Conservation (phyloP, 2,113 vertebrate species). For the Theristicus caerulescens region DNA sequence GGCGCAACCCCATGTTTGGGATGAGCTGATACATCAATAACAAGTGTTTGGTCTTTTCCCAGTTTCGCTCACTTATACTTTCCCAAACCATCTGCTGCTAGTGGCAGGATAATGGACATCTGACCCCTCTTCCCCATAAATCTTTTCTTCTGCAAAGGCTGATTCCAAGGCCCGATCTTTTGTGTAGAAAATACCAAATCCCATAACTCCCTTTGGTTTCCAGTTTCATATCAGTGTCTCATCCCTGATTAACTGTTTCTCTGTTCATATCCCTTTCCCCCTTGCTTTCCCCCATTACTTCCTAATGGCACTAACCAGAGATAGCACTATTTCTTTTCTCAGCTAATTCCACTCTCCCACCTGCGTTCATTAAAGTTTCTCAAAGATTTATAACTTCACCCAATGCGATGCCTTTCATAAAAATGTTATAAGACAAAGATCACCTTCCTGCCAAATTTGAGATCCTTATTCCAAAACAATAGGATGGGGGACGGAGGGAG, state of each 20-base stretch:
- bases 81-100: neutral
- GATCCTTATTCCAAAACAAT: conserved; percentile 19
- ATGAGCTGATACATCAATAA: neutral
- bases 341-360: neutral
- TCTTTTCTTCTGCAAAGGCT: neutral
- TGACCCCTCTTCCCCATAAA: neutral
- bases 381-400: neutral
- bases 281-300: neutral
- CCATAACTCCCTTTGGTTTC: neutral
- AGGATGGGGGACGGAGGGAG: neutral
- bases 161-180: neutral
- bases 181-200: neutral
- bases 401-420: neutral
- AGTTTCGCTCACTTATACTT: neutral
- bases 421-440: neutral
- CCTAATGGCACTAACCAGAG: neutral
- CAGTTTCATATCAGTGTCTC: neutral
- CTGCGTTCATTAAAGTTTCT: neutral
- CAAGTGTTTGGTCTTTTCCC: neutral
- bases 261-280: neutral
- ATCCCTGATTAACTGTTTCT: neutral
- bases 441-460: neutral
- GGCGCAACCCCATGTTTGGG: neutral
- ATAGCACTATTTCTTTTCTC: neutral
- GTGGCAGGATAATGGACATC: neutral